Evolutionary conservation across 1,140 invertebrate species (phyloP), one percentile per base, ranked within the genome.

Genomic region (Drosophila murphyi): DNA sequence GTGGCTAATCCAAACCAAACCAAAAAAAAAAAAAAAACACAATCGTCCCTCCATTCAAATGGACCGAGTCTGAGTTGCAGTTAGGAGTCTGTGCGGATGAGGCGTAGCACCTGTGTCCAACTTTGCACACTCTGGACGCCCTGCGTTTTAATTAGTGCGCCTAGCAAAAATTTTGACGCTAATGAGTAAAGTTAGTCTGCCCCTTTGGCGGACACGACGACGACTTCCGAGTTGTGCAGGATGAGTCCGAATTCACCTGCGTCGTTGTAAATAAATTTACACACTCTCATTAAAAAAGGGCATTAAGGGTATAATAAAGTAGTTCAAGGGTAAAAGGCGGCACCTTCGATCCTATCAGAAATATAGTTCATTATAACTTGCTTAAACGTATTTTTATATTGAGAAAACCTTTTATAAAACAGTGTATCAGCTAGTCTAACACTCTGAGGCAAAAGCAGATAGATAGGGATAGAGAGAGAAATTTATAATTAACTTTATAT

Each of bases 141-240:
- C 56, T 74, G 76, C 71, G 75, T 88, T 85, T 89, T 89, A 90
- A 90, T 90, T 86, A 86, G 86, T 77, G 82, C 82, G 71, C 76
- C 76, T 80, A 80, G 80, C 68, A 78, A 64, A 89, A 88, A 88
- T 80, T 87, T 79, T 83, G 73, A 78, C 68, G 87, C 87, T 90
- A 90, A 90, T 90, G 86, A 90, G 86, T 86, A 90, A 90, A 90
- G 87, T 90, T 89, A 81, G 85, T 83, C 20, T 88, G 80, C 80
- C 85, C 80, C 76, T 20, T 20, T 20, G 20, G 31, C 70, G 62
- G 77, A 51, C 74, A 5, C 20, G 56, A 55, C 72, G 47, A 20
- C 54, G 54, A 48, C 64, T 37, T 31, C 34, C 41, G 55, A 20
- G 35, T 56, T 47, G 55, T 20, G 6, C 34, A 48, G 48, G 31